These are phyloP conservation scores for Sinodicranocentrus sp. DNA, from an alignment of 2,888 invertebrate species.

Conservation along the genomic window DNA sequence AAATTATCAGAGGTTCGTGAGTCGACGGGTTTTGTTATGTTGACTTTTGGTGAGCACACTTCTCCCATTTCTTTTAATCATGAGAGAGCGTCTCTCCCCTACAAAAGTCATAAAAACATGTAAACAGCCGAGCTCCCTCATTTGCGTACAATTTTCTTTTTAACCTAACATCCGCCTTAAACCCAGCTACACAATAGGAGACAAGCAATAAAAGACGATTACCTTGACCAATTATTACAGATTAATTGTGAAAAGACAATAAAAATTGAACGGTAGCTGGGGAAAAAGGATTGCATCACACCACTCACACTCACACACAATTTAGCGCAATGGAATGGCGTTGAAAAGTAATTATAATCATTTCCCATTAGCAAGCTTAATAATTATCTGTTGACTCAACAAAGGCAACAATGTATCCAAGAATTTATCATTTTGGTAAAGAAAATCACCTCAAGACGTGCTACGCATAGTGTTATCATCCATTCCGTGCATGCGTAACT, in stretches of 20 bases:
- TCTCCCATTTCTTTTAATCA: slow-evolving; percentile 35
- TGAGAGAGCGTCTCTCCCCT: neutral
- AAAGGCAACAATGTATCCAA: neutral
- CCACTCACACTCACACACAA: too few species aligned
- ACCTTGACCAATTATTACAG: slow-evolving; percentile 55
- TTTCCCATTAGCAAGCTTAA: slow-evolving; percentile 54
- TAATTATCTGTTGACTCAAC: slow-evolving; percentile 2
- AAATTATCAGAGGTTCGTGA: slow-evolving; percentile 8
- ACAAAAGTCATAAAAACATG: neutral
- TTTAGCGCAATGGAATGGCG: slow-evolving; percentile 24
- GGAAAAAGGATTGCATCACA: slow-evolving; percentile 57
- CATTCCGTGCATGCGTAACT: slow-evolving; percentile 39
- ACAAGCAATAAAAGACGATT: too few species aligned
- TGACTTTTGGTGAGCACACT: slow-evolving; percentile 41
- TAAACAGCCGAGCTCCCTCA: too few species aligned
- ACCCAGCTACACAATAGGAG: slow-evolving; percentile 6
- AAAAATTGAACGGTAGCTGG: slow-evolving; percentile 55
- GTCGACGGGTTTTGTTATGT: neutral
- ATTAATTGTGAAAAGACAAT: slow-evolving; percentile 38
- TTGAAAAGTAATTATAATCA: slow-evolving; percentile 59
- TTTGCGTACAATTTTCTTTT: neutral
- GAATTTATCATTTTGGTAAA: neutral
- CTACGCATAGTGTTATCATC: neutral
- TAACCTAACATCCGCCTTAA: slow-evolving; percentile 43
- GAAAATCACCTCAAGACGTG: neutral